phyloP scores from a whole-genome alignment of 2,113 vertebrate genomes.

The Alaudala cheleensis region DNA sequence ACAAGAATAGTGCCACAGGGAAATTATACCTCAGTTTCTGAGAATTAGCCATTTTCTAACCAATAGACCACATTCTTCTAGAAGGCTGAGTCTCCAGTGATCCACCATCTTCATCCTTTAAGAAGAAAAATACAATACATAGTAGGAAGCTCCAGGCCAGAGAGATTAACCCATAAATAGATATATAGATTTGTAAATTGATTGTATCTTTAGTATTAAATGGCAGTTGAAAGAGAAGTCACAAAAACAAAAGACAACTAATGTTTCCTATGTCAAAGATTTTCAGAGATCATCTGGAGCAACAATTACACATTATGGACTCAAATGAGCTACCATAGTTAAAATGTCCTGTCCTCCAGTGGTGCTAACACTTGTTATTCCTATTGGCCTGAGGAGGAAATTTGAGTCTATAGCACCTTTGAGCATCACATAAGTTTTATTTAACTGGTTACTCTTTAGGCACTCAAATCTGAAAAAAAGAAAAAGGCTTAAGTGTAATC shows the following conservation, averaged over 20 bases:
- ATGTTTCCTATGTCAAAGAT: neutral
- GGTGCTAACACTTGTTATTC: conserved; percentile 11
- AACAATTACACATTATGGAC: neutral
- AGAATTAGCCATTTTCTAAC: neutral
- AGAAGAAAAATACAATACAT: neutral
- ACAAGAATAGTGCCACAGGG: neutral
- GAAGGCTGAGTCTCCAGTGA: neutral
- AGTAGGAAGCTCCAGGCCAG: neutral
- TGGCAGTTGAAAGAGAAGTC: neutral
- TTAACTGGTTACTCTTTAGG: conserved; percentile 7
- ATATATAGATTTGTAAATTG: neutral
- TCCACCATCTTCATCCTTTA: neutral
- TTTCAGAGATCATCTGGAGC: neutral
- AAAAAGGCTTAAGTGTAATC: neutral
- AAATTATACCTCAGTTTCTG: neutral
- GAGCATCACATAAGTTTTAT: neutral
- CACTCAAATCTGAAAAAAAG: neutral
- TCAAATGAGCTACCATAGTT: neutral
- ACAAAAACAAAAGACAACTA: neutral
- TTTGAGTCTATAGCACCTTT: conserved; percentile 47
- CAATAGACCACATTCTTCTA: neutral
- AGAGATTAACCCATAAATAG: neutral
- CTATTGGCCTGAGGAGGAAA: conserved; percentile 36
- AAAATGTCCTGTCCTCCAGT: neutral
- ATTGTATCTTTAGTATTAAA: neutral